These are phyloP conservation scores for Cremastinae sp. DNA, from an alignment of 2,888 invertebrate genomes.

Conservation along the genomic window DNA sequence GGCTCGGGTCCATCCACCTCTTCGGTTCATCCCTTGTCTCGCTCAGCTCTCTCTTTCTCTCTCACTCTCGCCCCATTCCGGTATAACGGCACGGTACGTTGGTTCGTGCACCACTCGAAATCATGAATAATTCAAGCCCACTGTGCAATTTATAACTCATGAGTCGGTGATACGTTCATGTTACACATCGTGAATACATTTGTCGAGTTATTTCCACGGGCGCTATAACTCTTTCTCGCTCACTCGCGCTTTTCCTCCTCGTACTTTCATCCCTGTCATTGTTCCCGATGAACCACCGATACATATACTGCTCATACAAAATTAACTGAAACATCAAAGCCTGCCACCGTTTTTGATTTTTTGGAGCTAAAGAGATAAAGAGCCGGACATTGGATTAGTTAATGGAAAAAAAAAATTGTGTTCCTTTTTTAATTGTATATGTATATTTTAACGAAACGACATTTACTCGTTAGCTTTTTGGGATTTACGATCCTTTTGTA, in stretches of 20 bases:
- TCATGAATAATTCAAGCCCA: slow-evolving; percentile 61
- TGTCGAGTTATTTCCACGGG: slow-evolving; percentile 58
- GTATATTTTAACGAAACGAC: not conserved
- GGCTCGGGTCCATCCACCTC: slow-evolving; percentile 36
- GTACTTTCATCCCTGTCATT: not conserved
- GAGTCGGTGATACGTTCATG: slow-evolving; percentile 64
- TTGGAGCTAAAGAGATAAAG: not conserved
- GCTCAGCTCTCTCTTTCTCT: slow-evolving; percentile 14
- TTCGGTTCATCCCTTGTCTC: not conserved
- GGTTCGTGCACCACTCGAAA: slow-evolving; percentile 55
- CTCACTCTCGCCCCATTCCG: slow-evolving; percentile 15
- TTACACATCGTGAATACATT: slow-evolving; percentile 64
- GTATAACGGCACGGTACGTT: slow-evolving; percentile 23
- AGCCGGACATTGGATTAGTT: not conserved
- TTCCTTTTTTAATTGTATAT: not conserved
- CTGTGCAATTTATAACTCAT: slow-evolving; percentile 63
- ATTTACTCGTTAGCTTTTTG: not conserved
- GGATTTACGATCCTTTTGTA: not conserved
- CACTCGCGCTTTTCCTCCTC: slow-evolving; percentile 5
- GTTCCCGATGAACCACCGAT: slow-evolving; percentile 11
- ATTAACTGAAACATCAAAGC: slow-evolving; percentile 38
- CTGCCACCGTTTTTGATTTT: not conserved
- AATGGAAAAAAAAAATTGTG: not conserved
- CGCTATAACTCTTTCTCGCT: slow-evolving; percentile 20
- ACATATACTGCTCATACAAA: slow-evolving; percentile 5